A percentile compares a stretch with the other conserved stretches of the same genome.
These are phyloP conservation scores for Sakesphorus luctuosus DNA, from an alignment of 2,113 vertebrate genomes.

Conservation along the genomic window DNA sequence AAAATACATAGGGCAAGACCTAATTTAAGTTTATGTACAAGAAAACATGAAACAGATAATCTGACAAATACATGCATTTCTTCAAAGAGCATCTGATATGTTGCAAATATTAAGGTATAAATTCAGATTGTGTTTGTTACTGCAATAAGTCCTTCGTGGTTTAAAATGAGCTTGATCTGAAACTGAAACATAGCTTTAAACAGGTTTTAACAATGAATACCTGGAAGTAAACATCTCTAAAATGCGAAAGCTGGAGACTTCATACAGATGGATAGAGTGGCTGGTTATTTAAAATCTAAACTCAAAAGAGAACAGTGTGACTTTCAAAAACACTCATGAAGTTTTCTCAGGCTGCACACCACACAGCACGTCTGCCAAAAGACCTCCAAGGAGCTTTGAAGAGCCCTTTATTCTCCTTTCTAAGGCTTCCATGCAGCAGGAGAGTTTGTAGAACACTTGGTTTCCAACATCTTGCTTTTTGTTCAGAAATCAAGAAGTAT, in stretches of 20 bases:
- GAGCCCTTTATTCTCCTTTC: slow-evolving; percentile 25
- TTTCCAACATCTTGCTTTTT: background rate
- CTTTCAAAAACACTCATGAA: slow-evolving; percentile 1
- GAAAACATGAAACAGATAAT: background rate
- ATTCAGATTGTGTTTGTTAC: background rate
- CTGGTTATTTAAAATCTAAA: slow-evolving; percentile 1
- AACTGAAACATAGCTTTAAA: background rate
- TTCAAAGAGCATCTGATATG: background rate
- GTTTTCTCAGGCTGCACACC: background rate
- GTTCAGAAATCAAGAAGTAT: background rate
- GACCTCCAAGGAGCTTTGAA: slow-evolving; percentile 26
- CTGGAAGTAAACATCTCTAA: background rate
- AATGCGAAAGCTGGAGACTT: background rate
- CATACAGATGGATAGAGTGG: background rate
- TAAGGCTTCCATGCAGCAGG: slow-evolving; percentile 4
- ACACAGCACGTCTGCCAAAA: background rate
- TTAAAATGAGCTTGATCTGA: background rate
- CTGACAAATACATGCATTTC: background rate
- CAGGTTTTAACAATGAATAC: background rate
- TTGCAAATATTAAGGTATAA: background rate
- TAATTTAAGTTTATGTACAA: background rate
- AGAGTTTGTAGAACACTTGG: background rate
- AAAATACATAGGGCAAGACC: background rate
- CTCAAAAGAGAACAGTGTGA: background rate
- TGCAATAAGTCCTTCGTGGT: background rate